phyloP scores from a whole-genome alignment of 2,113 vertebrate species.

The Chlamydotis undulata region DNA sequence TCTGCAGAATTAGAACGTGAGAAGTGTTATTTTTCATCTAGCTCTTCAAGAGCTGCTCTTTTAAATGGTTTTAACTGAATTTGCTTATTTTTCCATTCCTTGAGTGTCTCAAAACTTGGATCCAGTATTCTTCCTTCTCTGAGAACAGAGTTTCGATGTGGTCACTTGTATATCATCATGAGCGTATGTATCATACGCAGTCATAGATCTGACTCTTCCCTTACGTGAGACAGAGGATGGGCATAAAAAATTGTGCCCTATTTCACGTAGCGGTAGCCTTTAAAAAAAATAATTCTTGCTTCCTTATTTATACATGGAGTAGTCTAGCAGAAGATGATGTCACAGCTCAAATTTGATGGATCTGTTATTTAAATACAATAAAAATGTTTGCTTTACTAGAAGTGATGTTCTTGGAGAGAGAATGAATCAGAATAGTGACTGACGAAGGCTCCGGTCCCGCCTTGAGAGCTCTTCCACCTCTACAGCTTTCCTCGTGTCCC shows the following conservation, averaged over 20 bases:
- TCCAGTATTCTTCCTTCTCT: background rate
- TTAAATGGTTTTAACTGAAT: background rate
- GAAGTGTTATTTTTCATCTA: background rate
- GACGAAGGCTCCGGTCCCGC: accelerated
- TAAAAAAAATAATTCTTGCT: background rate
- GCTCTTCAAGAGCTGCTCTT: background rate
- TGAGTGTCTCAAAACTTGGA: background rate
- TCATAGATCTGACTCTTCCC: background rate
- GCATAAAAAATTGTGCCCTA: background rate
- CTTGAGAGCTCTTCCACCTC: background rate
- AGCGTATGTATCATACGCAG: background rate
- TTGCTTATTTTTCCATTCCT: background rate
- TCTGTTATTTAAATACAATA: background rate
- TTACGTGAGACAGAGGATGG: background rate
- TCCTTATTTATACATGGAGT: background rate
- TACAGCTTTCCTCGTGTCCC: background rate
- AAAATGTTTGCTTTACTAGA: background rate
- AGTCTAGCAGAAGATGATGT: background rate
- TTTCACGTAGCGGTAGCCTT: background rate
- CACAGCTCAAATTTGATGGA: accelerated
- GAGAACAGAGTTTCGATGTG: background rate
- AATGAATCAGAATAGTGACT: background rate
- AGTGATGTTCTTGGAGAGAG: background rate
- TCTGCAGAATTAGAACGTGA: background rate
- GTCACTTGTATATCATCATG: background rate